Conservation (phyloP, 2,888 invertebrate species). For the Platynereis dumerilii region DNA sequence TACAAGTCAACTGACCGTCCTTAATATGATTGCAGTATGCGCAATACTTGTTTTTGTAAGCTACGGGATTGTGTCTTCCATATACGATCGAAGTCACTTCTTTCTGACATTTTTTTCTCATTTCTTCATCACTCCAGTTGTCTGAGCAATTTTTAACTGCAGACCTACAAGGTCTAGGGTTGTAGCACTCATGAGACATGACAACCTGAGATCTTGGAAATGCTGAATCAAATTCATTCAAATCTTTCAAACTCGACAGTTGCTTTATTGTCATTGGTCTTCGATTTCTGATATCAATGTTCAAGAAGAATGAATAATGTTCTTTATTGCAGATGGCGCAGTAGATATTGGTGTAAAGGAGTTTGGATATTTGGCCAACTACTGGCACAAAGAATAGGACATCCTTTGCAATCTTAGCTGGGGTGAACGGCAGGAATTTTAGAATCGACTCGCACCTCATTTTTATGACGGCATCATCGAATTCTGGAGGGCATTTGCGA, state of each 20-base stretch:
- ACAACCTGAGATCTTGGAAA: background rate
- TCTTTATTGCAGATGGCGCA: constrained; percentile 20
- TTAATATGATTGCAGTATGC: constrained; percentile 10
- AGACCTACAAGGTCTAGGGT: constrained; percentile 6
- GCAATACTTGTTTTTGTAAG: constrained; percentile 14
- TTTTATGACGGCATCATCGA: background rate
- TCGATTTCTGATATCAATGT: background rate
- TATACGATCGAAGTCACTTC: constrained; percentile 8
- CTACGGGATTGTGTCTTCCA: background rate
- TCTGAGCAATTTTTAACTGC: background rate
- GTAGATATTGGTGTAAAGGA: constrained; percentile 9
- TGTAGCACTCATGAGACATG: constrained; percentile 5
- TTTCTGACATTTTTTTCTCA: background rate
- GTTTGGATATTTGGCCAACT: background rate
- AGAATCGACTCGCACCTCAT: constrained; percentile 6
- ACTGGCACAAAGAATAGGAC: constrained; percentile 12
- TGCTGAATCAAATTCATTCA: constrained; percentile 4
- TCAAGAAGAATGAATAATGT: constrained; percentile 1
- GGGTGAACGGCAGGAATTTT: too few relatives aligned
- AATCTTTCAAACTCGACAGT: background rate
- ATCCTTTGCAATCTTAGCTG: background rate
- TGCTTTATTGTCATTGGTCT: too few relatives aligned
- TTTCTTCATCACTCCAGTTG: background rate
- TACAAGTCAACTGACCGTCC: background rate
- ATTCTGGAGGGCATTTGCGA: constrained; percentile 8